Evolutionary conservation across 2,888 invertebrate genomes (phyloP), one percentile per base, ranked within the genome.

Genomic region (Hypercompe scribonia): DNA sequence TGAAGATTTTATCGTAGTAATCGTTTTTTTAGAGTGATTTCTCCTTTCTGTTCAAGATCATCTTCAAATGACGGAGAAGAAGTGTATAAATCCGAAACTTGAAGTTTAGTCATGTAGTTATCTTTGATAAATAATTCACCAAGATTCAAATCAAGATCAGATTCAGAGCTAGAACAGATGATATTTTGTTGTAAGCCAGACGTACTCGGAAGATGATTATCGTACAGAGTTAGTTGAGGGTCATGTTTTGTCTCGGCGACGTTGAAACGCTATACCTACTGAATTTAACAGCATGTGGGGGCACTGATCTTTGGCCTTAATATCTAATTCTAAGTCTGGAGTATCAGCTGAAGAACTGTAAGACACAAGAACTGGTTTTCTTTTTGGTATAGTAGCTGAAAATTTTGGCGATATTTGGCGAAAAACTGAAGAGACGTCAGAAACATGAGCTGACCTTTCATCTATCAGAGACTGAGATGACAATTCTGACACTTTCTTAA

Each of bases 201-300:
- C 71, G 80, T 79, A 79, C 82, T 82, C 72, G 70, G 78, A 81
- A 81, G 58, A 73, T 78, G 78, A 81, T 81, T 36, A 82, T 81
- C 82, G 79, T 81, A 80, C 66, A 80, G 76, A 81, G 81, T 79
- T 79, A 74, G 80, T 76, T 66, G 79, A 80, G 78, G 69, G 78
- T 82, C 79, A 36, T 36, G 36, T 36, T 36, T 36, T 8, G 36
- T 36, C 3, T 36, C 36, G 5, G 36, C 36, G 8, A 36, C 36
- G 71, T 58, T 58, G n/a, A 73, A 68, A 46, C 70, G 68, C n/a
- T n/a, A n/a, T n/a, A 18, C 76, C 71, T 77, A 79, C 77, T 79
- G 76, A 75, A 75, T 76, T 80, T 78, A 72, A 72, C 73, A 80
- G 77, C 65, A 69, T 73, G n/a, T 11, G 58, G 68, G 42, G 64